Evolutionary conservation across 2,888 invertebrate species (phyloP).

Genomic region (Lithophane socia): DNA sequence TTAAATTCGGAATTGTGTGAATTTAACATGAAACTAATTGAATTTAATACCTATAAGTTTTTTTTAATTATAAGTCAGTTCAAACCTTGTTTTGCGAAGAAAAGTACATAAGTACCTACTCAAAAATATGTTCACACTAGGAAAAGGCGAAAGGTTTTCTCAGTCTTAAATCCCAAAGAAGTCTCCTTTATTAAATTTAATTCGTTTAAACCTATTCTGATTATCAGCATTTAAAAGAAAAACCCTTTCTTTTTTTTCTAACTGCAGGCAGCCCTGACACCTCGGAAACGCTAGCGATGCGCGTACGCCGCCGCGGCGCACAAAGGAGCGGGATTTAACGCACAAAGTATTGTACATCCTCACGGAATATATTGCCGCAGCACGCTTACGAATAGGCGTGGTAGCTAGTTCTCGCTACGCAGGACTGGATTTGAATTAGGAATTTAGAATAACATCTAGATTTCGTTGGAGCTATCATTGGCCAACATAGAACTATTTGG

Average conservation of each 20-base stretch:
- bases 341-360: conserved; percentile 77
- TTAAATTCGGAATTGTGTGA: background rate
- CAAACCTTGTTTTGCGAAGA: background rate
- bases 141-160: background rate
- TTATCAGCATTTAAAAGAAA: background rate
- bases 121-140: background rate
- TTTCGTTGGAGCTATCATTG: background rate
- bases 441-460: conserved; percentile 1
- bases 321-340: conserved; percentile 74
- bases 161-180: too few species aligned
- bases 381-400: conserved; percentile 76
- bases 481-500: background rate
- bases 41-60: background rate
- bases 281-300: conserved; percentile 65
- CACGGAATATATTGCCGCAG: conserved; percentile 77
- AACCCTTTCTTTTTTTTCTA: conserved; percentile 15
- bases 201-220: background rate
- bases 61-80: background rate
- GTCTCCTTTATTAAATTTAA: background rate
- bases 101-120: too few species aligned
- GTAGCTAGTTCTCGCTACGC: conserved; percentile 69
- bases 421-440: conserved; percentile 69
- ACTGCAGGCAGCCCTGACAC: conserved; percentile 61
- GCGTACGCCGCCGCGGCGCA: conserved; percentile 68
- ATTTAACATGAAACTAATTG: conserved; percentile 5